Base-by-base conservation (phyloP, 2,113 vertebrate species). In the Phodopus roborovskii region DNA sequence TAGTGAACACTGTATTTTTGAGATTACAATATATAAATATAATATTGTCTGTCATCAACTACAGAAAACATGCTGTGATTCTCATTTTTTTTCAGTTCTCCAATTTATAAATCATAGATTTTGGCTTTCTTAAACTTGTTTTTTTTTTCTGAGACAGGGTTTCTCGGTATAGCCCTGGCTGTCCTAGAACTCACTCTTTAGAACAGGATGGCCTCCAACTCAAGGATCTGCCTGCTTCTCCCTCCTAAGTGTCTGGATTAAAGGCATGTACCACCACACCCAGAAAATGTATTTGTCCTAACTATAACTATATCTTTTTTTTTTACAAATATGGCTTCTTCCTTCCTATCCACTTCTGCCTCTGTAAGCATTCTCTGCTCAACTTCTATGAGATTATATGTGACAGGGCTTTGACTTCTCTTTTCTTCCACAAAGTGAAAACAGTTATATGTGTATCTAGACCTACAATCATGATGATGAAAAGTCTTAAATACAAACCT, bases 401-500 rank as follows among this genome's bases (percentile, higher is more conserved):
- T 62, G 3, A 87, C 17, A 74, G 8, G 62, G 90, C 84, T 84
- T 22, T 94, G 85, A 92, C 71, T 48, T 62, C 15, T 20, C 48
- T 89, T 70, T 90, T 77, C 26, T 64, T 90, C 20, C 39, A 56
- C 6, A 10, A 5, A 48, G 9, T 73, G 2, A 88, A 74, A 68
- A 75, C 13, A 78, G 7, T 26, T 87, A 56, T 58, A 79, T 74
- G 5, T 30, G 92, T 8, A 48, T 53, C 22, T 83, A 66, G 60
- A 90, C 2, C 36, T 64, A 81, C n/a, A 74, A n/a, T 4, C 42
- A 74, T 42, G 36, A 20, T 39, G 36, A 58, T 48, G 1, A 87
- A 97, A 91, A 50, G 4, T 56, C 60, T 73, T 87, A 15, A 90
- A 97, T 94, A 98, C 98, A 94, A 82, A 99, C 99, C 99, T 98